A percentile compares a stretch with the other conserved stretches of the same genome.
Evolutionary conservation across 2,113 vertebrate species (phyloP).

Genomic region (Corythoichthys intestinalis): DNA sequence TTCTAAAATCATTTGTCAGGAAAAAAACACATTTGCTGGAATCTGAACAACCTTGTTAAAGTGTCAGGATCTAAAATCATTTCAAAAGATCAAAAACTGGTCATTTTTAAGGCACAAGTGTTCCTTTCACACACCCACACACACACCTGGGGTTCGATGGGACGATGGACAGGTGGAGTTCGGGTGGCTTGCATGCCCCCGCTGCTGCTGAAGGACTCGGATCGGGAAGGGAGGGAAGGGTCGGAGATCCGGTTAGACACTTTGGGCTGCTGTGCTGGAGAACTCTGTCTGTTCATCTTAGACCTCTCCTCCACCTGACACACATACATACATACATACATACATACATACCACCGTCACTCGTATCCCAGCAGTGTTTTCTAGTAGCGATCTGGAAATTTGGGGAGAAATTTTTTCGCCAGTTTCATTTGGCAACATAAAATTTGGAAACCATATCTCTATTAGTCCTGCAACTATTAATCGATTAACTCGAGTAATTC

Average conservation of each 20-base stretch:
- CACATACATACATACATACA: slow-evolving; percentile 28
- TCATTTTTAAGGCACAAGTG: not conserved
- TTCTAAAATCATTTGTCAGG: not conserved
- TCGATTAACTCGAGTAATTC: too few relatives aligned
- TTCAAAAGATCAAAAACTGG: too few relatives aligned
- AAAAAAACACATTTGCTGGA: not conserved
- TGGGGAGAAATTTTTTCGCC: not conserved
- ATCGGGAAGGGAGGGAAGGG: slow-evolving; percentile 89
- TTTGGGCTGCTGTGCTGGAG: slow-evolving; percentile 91
- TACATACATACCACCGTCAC: not conserved
- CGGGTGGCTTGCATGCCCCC: slow-evolving; percentile 86
- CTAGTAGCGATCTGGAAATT: not conserved
- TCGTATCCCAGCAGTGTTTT: not conserved
- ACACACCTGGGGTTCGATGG: slow-evolving; percentile 90
- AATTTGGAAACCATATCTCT: not conserved
- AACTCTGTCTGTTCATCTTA: slow-evolving; percentile 92
- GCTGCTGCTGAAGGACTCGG: slow-evolving; percentile 94
- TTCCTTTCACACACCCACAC: not conserved
- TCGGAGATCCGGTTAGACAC: slow-evolving; percentile 92
- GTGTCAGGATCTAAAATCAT: not conserved
- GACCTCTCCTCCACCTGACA: slow-evolving; percentile 93
- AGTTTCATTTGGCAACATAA: not conserved
- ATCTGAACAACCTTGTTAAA: not conserved
- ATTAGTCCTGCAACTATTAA: too few relatives aligned
- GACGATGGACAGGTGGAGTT: slow-evolving; percentile 85